These are phyloP conservation scores for Lota lota DNA, from an alignment of 2,113 vertebrate species.

Conservation along the genomic window DNA sequence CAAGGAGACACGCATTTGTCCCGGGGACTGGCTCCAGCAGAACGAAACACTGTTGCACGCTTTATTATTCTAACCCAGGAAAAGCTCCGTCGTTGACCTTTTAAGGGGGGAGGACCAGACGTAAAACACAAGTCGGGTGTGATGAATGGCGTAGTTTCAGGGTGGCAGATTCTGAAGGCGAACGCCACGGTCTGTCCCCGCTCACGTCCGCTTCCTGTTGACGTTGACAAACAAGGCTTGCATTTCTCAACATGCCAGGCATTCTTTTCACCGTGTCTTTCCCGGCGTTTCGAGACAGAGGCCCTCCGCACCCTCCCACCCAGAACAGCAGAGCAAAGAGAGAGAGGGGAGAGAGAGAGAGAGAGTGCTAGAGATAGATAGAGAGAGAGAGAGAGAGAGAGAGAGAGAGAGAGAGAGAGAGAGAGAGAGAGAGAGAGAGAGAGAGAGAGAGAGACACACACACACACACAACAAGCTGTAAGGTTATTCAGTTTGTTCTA, in stretches of 20 bases:
- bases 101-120: conserved; percentile 43
- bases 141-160: conserved; percentile 58
- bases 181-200: conserved; percentile 66
- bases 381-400: too few relatives aligned
- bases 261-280: conserved; percentile 72
- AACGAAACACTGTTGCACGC: conserved; percentile 26
- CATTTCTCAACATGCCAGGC: conserved; percentile 76
- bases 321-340: conserved; percentile 67
- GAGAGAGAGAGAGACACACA: too few relatives aligned
- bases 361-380: too few relatives aligned
- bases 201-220: conserved; percentile 77
- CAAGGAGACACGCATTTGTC: conserved; percentile 10
- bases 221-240: conserved; percentile 75
- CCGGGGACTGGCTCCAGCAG: conserved; percentile 10
- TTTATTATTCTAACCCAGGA: conserved; percentile 56
- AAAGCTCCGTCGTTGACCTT: conserved; percentile 52
- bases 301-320: conserved; percentile 70
- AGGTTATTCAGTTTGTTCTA: conserved; percentile 76
- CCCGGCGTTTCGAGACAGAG: conserved; percentile 65
- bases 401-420: too few relatives aligned
- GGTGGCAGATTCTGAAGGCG: conserved; percentile 64
- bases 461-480: conserved; percentile 62
- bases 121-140: conserved; percentile 37
- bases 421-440: too few relatives aligned
- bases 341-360: too few relatives aligned